Base-by-base conservation (phyloP, 2,113 vertebrate species). In the Trogon surrucura region DNA sequence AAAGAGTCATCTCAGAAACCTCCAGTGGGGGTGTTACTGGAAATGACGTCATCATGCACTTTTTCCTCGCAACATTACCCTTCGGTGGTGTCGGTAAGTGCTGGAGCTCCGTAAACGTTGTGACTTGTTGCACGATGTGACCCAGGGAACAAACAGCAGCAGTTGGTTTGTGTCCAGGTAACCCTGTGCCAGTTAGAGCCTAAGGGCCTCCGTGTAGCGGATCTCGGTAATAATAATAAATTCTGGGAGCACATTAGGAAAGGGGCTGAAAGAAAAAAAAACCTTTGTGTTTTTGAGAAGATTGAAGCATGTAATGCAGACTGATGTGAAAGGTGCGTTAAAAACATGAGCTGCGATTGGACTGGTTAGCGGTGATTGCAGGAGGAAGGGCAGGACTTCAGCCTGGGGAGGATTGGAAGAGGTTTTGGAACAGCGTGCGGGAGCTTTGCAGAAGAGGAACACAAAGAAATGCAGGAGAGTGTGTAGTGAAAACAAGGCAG, bases 21-120 rank as follows among this genome's bases (percentile, higher is more conserved):
- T 89, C 95, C 45, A 97, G 96, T 25, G 96, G 96, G 14, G 96
- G 95, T 11, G 62, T 97, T 38, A 96, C 94, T 96, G 95, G 79
- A 22, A 96, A 97, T 2, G 96, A 97, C 41, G 96, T 97, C 54
- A 88, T 97, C 41, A 94, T 97, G 95, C 96, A 97, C 57, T 97
- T 7, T 62, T 47, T 96, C 15, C 95, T 97, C 21, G 48, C 94
- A 10, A 91, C 62, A 10, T 85, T 97, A 29, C 96, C 96, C 17
- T 97, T 97, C 9, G 96, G 96, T 69, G 96, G 96, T 61, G 95
- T 97, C 0, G 95, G 96, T 97, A 41, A 97, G 96, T 93, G 10
- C 20, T 57, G 54, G 32, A 61, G n/a, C 41, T 89, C n/a, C 9
- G 36, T 6, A 8, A 27, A 5, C 2, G 5, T 5, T 60, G 51